Conservation (phyloP, 2,888 invertebrate species). For the Sesamia inferens region DNA sequence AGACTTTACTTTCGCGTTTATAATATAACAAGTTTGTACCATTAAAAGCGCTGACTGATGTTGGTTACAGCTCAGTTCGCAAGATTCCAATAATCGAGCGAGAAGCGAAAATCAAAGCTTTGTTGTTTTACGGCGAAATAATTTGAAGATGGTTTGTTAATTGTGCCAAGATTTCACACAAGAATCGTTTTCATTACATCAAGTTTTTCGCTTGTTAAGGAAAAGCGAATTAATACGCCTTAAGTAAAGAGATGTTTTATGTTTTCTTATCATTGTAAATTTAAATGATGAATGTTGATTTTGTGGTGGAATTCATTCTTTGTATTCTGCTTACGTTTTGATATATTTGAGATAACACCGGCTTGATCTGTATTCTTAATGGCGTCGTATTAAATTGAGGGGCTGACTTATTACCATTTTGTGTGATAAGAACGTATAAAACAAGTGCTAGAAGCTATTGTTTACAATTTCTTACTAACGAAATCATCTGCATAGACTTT, state of each 20-base stretch:
- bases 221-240: constrained; percentile 14
- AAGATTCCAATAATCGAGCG: constrained; percentile 24
- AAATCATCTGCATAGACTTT: not conserved
- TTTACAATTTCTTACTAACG: not conserved
- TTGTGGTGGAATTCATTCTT: constrained; percentile 17
- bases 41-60: constrained; percentile 13
- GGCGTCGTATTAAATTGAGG: not conserved
- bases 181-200: constrained; percentile 14
- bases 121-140: constrained; percentile 22
- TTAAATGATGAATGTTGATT: constrained; percentile 33
- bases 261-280: constrained; percentile 3
- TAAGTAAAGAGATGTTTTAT: constrained; percentile 34
- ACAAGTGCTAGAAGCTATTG: not conserved
- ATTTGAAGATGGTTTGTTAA: constrained; percentile 31
- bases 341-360: constrained; percentile 12
- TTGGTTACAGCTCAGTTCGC: constrained; percentile 3
- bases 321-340: constrained; percentile 8
- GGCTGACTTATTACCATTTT: not conserved
- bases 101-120: constrained; percentile 8
- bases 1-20: not conserved
- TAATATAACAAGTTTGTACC: constrained; percentile 10
- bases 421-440: not conserved
- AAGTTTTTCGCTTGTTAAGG: constrained; percentile 20
- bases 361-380: not conserved
- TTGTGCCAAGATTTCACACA: constrained; percentile 19